Evolutionary conservation across 2,797 vertebrate species (phyloP), one percentile per base, ranked within the genome.

Genomic region (Xyrichtys novacula): DNA sequence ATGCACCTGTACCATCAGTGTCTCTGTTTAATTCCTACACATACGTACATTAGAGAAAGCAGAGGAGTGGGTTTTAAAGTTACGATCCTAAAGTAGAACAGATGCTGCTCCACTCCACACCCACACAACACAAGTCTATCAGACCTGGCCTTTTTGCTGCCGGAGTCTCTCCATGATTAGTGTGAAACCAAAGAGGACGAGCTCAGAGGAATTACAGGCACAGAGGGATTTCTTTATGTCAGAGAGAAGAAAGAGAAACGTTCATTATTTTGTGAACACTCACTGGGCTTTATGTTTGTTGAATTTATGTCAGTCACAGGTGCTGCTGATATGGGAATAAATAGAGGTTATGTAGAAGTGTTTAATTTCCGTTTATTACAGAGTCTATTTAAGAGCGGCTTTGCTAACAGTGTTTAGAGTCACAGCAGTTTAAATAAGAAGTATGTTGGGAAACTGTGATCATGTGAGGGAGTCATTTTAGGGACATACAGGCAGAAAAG

Each of bases 1-100:
- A 72, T 78, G 70, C 66, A 29, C 26, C 48, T 32, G 66, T 56
- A 78, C 83, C 83, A 80, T 87, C 78, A 31, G 66, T 48, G 77
- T 84, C 76, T n/a, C n/a, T n/a, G n/a, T n/a, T n/a, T n/a, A n/a
- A n/a, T n/a, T n/a, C n/a, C n/a, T n/a, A n/a, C n/a, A n/a, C n/a
- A n/a, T n/a, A 5, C 39, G 32, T 50, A 22, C 60, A 39, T 17
- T 48, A 70, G 59, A 60, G 74, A 75, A 53, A 57, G 57, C 58
- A 57, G 57, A 23, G 46, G 53, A 62, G 60, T 65, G 58, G 65
- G 42, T 78, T 77, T 65, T 36, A 73, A 84, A 75, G 65, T 80
- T 69, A 32, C 34, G 42, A 32, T n/a, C n/a, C 1, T 0, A 0
- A 59, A 72, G 70, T 29, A 23, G 40, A 29, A 14, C 47, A 64